Percentiles rank a stretch among this genome's conserved stretches.
These are phyloP conservation scores for Sphenopsis melanotis DNA, from an alignment of 2,797 vertebrate species.

Conservation along the genomic window DNA sequence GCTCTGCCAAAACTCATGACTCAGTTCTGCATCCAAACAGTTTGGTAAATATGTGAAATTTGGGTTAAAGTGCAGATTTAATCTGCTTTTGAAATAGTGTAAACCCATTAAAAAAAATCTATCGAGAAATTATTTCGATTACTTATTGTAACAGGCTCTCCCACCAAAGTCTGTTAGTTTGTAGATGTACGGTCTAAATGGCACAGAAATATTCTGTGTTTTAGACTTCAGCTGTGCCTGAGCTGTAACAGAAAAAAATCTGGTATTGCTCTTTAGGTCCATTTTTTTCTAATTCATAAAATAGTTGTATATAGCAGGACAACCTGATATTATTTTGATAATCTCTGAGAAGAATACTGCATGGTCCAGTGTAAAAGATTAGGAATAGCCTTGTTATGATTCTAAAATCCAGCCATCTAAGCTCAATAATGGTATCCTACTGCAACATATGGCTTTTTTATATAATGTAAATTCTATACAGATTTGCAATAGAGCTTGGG, in stretches of 20 bases:
- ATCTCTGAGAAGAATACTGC: background rate
- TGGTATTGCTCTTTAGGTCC: background rate
- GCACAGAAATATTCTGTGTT: background rate
- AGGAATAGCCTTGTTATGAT: background rate
- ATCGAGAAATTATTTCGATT: background rate
- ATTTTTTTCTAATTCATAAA: background rate
- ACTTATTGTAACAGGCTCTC: background rate
- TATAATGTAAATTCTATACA: background rate
- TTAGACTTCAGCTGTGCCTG: background rate
- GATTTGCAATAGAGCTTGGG: background rate
- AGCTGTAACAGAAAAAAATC: background rate
- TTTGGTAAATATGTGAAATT: background rate
- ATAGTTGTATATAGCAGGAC: background rate
- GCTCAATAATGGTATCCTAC: background rate
- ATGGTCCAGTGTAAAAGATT: background rate
- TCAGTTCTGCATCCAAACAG: background rate
- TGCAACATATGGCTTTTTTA: background rate
- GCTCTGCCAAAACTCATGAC: background rate
- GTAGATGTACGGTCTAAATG: background rate
- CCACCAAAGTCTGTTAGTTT: background rate
- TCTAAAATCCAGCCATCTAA: background rate
- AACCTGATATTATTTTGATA: background rate
- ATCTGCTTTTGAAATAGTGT: background rate
- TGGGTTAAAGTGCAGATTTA: background rate
- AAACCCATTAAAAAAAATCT: background rate